phyloP scores from a whole-genome alignment of 2,113 vertebrate genomes.

The Thunnus thynnus region DNA sequence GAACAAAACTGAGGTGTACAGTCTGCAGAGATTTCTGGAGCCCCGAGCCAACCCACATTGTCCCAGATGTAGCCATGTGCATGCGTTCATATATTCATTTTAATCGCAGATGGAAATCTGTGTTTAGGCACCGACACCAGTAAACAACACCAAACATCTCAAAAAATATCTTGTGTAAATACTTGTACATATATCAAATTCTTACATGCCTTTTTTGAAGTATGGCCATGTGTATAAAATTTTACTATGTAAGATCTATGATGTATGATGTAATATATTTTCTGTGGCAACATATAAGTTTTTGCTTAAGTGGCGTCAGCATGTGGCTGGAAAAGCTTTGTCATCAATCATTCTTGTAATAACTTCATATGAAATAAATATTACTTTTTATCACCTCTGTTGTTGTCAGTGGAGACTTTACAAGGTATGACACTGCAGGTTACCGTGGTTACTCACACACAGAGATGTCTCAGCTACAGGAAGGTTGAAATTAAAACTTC shows the following conservation, averaged over 20 bases:
- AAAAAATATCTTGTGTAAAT: conserved; percentile 62
- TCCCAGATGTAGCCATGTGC: conserved; percentile 23
- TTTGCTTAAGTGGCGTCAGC: conserved; percentile 26
- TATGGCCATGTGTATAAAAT: conserved; percentile 76
- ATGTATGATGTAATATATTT: conserved; percentile 93
- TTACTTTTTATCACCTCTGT: conserved; percentile 40
- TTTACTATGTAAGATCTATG: conserved; percentile 88
- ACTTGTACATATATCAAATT: conserved; percentile 71
- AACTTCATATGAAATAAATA: conserved; percentile 75
- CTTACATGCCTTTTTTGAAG: conserved; percentile 56
- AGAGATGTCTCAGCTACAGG: background rate
- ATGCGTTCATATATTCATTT: conserved; percentile 33
- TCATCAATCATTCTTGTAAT: conserved; percentile 53
- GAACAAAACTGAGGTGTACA: conserved; percentile 26
- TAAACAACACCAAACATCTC: conserved; percentile 24
- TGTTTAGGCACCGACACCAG: conserved; percentile 36
- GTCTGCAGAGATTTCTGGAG: conserved; percentile 23
- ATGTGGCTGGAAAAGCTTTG: conserved; percentile 46
- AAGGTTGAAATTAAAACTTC: background rate
- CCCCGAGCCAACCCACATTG: background rate
- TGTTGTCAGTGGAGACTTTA: conserved; percentile 26
- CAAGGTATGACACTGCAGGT: background rate
- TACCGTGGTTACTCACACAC: background rate
- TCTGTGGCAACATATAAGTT: conserved; percentile 47
- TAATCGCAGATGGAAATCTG: conserved; percentile 23